phyloP scores from a whole-genome alignment of 2,888 invertebrate species.

The Andricus curvator region DNA sequence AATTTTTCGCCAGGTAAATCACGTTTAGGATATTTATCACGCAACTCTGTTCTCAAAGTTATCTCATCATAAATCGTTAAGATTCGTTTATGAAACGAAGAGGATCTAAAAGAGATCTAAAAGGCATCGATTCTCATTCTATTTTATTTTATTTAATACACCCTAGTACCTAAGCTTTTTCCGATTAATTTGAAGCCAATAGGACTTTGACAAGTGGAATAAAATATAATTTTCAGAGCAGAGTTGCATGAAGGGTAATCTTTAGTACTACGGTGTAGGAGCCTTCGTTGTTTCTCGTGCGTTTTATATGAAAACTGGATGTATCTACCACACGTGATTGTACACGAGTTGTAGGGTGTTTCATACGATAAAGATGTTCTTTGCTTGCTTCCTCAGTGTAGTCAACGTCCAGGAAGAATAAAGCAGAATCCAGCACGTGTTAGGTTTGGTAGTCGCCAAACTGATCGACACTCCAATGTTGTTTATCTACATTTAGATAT shows the following conservation, averaged over 20 bases:
- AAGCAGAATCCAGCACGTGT: conserved; percentile 36
- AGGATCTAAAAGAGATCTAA: neutral
- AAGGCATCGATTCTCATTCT: neutral
- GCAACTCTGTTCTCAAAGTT: conserved; percentile 4
- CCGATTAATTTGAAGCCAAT: neutral
- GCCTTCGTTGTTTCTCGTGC: conserved; percentile 34
- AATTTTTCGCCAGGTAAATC: neutral
- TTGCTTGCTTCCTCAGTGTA: conserved; percentile 39
- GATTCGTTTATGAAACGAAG: neutral
- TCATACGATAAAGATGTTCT: conserved; percentile 29
- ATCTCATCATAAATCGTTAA: neutral
- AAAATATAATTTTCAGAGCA: conserved; percentile 13
- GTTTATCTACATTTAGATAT: conserved; percentile 37
- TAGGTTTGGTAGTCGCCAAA: conserved; percentile 28
- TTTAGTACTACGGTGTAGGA: conserved; percentile 22
- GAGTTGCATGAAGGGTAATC: conserved; percentile 16
- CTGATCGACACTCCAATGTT: conserved; percentile 30
- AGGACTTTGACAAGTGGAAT: neutral
- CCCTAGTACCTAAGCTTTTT: neutral
- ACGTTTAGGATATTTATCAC: neutral
- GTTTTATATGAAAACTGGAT: conserved; percentile 38
- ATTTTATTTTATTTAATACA: neutral
- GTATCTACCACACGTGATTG: conserved; percentile 35
- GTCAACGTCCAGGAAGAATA: conserved; percentile 25
- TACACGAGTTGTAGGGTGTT: conserved; percentile 38